Percentiles rank a stretch among this genome's conserved stretches.
phyloP scores from a whole-genome alignment of 2,888 invertebrate genomes.

The Ophion ellenae region DNA sequence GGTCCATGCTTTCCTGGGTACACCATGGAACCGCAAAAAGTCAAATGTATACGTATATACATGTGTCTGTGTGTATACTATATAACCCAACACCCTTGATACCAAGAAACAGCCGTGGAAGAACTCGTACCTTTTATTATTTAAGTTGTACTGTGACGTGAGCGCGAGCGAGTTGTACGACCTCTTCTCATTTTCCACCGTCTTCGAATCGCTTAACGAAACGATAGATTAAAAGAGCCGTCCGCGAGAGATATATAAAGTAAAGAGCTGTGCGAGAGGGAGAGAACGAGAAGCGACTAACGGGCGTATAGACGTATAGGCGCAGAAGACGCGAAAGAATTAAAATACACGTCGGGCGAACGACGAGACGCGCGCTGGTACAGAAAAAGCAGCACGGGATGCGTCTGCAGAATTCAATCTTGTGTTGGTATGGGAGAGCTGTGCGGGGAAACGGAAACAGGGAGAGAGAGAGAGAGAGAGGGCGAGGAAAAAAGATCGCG shows the following conservation, averaged over 20 bases:
- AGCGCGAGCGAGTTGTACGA: not conserved
- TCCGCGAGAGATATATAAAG: not conserved
- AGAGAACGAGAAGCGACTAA: not conserved
- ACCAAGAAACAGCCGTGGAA: slow-evolving; percentile 1
- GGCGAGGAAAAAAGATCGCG: slow-evolving; percentile 10
- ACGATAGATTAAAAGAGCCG: not conserved
- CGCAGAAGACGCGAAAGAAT: slow-evolving; percentile 31
- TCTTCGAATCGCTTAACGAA: not conserved
- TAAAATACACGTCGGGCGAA: slow-evolving; percentile 36
- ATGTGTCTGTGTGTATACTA: not conserved
- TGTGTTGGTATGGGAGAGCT: not conserved
- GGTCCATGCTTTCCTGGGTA: slow-evolving; percentile 1
- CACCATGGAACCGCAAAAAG: slow-evolving; percentile 14
- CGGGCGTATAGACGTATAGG: slow-evolving; percentile 50
- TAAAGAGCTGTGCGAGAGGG: not conserved
- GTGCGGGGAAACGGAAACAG: not conserved
- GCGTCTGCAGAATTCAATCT: slow-evolving; percentile 5
- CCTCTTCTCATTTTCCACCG: not conserved
- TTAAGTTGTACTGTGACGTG: not conserved
- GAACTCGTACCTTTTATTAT: slow-evolving; percentile 10
- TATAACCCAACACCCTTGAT: not conserved
- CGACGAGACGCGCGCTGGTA: slow-evolving; percentile 43
- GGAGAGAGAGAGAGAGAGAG: not conserved
- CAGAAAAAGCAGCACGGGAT: slow-evolving; percentile 24
- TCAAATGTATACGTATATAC: not conserved